Conservation (phyloP, 1,140 invertebrate genomes). For the Ceratina japonica region DNA sequence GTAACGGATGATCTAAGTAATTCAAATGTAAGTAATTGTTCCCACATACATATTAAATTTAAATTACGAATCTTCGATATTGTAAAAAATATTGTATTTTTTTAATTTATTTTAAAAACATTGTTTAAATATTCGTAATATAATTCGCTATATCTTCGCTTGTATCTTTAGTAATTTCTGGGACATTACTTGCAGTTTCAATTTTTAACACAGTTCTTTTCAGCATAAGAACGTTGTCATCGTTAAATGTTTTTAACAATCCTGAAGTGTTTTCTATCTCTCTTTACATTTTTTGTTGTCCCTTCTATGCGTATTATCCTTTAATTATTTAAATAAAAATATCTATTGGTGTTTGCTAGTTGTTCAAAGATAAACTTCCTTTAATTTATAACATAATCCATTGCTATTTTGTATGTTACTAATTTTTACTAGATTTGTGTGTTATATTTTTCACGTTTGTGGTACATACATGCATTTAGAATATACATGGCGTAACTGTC, state of each 20-base stretch:
- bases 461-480: conserved; percentile 17
- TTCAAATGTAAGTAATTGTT: conserved; percentile 74
- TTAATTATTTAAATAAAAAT: neutral
- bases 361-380: neutral
- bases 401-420: conserved; percentile 6
- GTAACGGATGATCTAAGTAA: conserved; percentile 61
- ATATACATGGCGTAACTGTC: no score
- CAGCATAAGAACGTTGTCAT: neutral
- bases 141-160: conserved; percentile 3
- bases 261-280: neutral
- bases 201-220: conserved; percentile 37
- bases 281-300: conserved; percentile 2
- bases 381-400: conserved; percentile 2
- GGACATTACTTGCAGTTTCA: conserved; percentile 61
- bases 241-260: conserved; percentile 21
- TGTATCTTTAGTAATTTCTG: conserved; percentile 35
- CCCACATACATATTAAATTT: conserved; percentile 55
- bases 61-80: conserved; percentile 12
- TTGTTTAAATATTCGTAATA: conserved; percentile 2
- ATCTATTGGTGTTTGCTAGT: neutral
- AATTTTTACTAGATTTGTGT: conserved; percentile 27
- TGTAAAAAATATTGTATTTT: neutral
- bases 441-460: conserved; percentile 24
- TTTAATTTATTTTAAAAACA: neutral
- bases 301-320: conserved; percentile 4